Evolutionary conservation across 2,113 vertebrate genomes (phyloP).

Genomic region (Indicator indicator): DNA sequence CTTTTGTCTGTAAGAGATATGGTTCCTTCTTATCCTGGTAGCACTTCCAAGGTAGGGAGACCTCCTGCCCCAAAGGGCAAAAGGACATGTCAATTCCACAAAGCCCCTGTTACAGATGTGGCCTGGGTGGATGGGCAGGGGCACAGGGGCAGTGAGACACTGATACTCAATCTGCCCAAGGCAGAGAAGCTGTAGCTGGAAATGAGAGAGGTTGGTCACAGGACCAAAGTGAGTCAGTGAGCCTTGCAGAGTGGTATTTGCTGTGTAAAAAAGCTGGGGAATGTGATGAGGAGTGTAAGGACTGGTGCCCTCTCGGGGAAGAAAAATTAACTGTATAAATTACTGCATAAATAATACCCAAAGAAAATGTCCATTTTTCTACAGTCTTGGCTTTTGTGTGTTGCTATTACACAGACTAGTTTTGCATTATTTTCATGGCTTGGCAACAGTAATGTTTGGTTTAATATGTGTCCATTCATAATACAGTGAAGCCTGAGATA

Average conservation of each 20-base stretch:
- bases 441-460: neutral
- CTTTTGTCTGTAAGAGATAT: neutral
- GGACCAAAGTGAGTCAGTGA: neutral
- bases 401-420: neutral
- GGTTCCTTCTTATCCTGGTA: neutral
- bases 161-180: neutral
- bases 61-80: neutral
- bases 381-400: neutral
- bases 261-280: neutral
- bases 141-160: accelerated
- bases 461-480: neutral
- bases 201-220: neutral
- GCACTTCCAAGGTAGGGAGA: neutral
- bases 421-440: neutral
- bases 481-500: neutral
- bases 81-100: neutral
- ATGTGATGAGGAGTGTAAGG: neutral
- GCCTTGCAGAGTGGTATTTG: neutral
- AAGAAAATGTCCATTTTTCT: neutral
- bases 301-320: neutral
- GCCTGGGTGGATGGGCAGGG: neutral
- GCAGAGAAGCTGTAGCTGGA: neutral
- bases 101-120: neutral
- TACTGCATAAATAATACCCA: neutral
- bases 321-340: neutral